Evolutionary conservation across 37 sponge, comb jelly and placozoan genomes (phyloP), one percentile per base, ranked within the genome.

Genomic region (Beroe forskalii): DNA sequence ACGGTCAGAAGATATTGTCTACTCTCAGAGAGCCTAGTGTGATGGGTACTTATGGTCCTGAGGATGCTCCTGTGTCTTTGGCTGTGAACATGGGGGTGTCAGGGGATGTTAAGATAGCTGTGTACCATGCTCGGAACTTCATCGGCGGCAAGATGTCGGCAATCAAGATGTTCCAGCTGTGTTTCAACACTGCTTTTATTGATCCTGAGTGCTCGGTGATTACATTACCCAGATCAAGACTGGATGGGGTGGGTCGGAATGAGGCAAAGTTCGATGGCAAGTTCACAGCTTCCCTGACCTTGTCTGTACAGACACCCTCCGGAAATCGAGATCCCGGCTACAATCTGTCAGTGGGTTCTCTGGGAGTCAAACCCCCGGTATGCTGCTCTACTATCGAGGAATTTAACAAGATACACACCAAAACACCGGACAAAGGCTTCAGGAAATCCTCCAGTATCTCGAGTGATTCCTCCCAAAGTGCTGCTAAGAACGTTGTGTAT

Each of bases 131-230:
- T 40, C 44, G 86, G 12, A 80, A 80, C 31, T 80, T 44, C 27
- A 80, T 80, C 31, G 86, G 86, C 23, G 86, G 86, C 2, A 80
- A 80, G 42, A 93, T 95, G 93, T 93, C 95, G 0, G 95, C 94
- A 28, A 93, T 94, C 41, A 90, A 91, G 60, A 95, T 97, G 94
- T 93, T 97, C 67, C 93, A 93, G 76, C 80, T 95, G 32, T 93
- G 94, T 86, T 91, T 97, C 23, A 96, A 97, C 91, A 94, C 94
- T 63, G 93, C 94, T 1, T 95, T 97, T 80, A 24, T 95, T 32
- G 30, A 90, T 62, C 76, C 93, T 0, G 62, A 90, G 9, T 25
- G 23, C 12, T 40, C 90, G 25, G 40, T 66, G 0, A 32, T 95
- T 25, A 90, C 40, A 40, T 89, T 95, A 3, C 30, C 24, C 30